Evolutionary conservation across 2,113 vertebrate species (phyloP).

Genomic region (Balaeniceps rex): DNA sequence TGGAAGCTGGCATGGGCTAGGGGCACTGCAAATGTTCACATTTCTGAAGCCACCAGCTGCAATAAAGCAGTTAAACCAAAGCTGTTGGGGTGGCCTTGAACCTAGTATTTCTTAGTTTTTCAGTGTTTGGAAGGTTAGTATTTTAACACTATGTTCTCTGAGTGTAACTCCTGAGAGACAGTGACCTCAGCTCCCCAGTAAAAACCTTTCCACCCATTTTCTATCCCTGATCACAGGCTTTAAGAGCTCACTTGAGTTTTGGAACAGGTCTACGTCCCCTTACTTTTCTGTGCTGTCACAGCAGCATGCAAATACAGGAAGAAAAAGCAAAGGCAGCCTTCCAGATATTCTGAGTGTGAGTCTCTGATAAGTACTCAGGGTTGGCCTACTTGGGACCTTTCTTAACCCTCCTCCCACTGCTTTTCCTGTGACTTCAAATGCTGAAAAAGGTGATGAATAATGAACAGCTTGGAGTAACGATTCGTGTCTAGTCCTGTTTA

Average conservation of each 20-base stretch:
- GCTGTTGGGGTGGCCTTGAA: neutral
- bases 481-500: neutral
- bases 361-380: neutral
- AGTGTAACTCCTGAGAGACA: neutral
- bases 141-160: neutral
- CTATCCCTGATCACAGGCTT: neutral
- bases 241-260: neutral
- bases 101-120: neutral
- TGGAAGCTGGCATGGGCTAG: neutral
- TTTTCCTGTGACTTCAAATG: neutral
- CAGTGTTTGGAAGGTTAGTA: neutral
- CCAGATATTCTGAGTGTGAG: neutral
- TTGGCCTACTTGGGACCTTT: neutral
- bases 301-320: neutral
- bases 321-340: neutral
- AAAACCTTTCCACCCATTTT: neutral
- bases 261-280: neutral
- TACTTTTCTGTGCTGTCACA: neutral
- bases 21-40: neutral
- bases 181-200: neutral
- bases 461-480: neutral
- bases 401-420: neutral
- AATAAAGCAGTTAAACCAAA: neutral
- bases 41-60: neutral
- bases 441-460: constrained; percentile 2